Evolutionary conservation across 2,113 vertebrate genomes (phyloP).

Genomic region (Sylvietta virens): DNA sequence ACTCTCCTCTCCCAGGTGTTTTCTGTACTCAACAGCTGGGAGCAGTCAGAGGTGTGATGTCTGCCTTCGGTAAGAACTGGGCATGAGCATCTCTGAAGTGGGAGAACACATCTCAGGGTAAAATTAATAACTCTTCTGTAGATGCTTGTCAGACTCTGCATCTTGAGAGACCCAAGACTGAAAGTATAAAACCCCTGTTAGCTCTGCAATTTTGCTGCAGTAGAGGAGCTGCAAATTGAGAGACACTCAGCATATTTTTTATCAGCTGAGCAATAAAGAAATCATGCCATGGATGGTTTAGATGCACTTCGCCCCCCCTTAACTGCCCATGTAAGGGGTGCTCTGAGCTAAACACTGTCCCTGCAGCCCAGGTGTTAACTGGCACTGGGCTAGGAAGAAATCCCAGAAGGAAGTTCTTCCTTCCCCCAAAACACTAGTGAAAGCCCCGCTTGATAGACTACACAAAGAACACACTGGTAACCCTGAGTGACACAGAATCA

Average conservation of each 20-base stretch:
- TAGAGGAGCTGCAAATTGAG: not conserved
- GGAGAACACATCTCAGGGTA: not conserved
- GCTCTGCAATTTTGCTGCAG: not conserved
- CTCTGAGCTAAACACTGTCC: not conserved
- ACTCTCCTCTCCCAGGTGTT: not conserved
- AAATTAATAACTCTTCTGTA: not conserved
- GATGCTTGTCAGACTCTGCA: not conserved
- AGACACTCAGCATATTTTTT: not conserved
- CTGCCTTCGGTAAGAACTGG: not conserved
- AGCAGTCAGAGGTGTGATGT: not conserved
- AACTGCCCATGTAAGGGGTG: not conserved
- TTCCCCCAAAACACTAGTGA: not conserved
- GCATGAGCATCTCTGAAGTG: not conserved
- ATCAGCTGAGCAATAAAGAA: not conserved
- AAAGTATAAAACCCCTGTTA: not conserved
- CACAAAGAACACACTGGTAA: not conserved
- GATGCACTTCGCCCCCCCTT: not conserved
- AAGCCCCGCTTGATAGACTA: not conserved
- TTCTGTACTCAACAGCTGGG: not conserved
- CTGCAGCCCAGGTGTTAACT: not conserved
- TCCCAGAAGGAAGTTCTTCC: not conserved
- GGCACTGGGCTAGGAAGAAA: not conserved
- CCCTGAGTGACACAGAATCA: not conserved
- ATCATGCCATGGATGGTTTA: not conserved
- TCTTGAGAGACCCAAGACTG: not conserved